Base-by-base conservation (phyloP, 2,797 vertebrate genomes). In the Neosilurus hyrtlii region DNA sequence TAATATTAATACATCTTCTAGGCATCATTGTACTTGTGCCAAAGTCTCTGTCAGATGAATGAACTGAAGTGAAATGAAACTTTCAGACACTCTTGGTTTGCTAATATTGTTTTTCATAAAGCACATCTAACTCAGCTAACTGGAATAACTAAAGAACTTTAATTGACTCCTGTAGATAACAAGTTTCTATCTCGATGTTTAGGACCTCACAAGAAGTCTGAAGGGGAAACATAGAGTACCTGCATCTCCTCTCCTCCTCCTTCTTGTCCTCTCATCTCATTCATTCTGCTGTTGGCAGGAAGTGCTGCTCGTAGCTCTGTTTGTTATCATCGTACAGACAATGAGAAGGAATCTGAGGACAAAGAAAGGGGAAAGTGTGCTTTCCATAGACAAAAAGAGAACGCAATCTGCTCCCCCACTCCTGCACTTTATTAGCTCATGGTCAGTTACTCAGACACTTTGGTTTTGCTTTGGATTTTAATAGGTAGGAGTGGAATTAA, bases 331-430 rank as follows among this genome's bases (percentile, higher is more conserved):
- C 85, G 83, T 79, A 61, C 84, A 92, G 91, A 93, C 92, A 93
- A 93, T 92, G 90, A 91, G 90, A 85, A 91, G 90, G 94, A 90
- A 49, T 81, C 86, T 83, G 65, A 88, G 91, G 93, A 94, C 93
- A 91, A 82, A 72, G 84, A 89, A 88, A 86, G 88, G 91, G 89
- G 91, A 92, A 92, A 92, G 90, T 88, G 87, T 83, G 66, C 80
- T 83, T 79, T 81, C 63, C 65, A 78, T 75, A 71, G 71, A 81
- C 81, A 86, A 70, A 74, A 84, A 72, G 57, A 72, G 61, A 52
- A 65, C 9, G n/a, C 82, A 82, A 51, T 65, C 80, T 83, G 82
- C 71, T 70, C 81, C 74, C 51, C 62, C 76, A 61, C 68, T 56
- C 51, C 22, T 63, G 43, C 9, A 0, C 79, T 30, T 63, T 77